Evolutionary conservation across 2,888 invertebrate genomes (phyloP), one percentile per base, ranked within the genome.

Genomic region (Lepidochitona cinerea): DNA sequence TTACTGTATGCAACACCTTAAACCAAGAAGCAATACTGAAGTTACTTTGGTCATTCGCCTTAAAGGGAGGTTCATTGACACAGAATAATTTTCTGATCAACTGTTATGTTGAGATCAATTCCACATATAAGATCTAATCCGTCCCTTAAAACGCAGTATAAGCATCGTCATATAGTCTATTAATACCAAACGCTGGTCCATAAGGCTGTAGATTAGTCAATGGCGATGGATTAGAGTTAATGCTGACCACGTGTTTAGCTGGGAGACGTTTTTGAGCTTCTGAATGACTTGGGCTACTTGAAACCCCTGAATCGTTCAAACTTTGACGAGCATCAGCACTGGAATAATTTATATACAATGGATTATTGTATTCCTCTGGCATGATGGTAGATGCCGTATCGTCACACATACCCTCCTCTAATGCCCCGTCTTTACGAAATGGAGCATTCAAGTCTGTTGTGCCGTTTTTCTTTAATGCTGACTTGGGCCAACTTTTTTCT

Each of bases 81-180:
- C n/a, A n/a, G n/a, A n/a, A n/a, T n/a, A n/a, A n/a, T n/a, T n/a
- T n/a, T n/a, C n/a, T n/a, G n/a, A n/a, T n/a, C n/a, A n/a, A n/a
- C n/a, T n/a, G n/a, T n/a, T n/a, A n/a, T n/a, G n/a, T n/a, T n/a
- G n/a, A n/a, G n/a, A n/a, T n/a, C n/a, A n/a, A n/a, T n/a, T n/a
- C n/a, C n/a, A n/a, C n/a, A n/a, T n/a, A n/a, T n/a, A n/a, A n/a
- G n/a, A n/a, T n/a, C n/a, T n/a, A n/a, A n/a, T n/a, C n/a, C n/a
- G n/a, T n/a, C n/a, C n/a, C n/a, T n/a, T n/a, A 59, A 32, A 59
- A 59, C 12, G 59, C 59, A 29, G 59, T 59, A 59, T 59, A 59
- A 59, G 59, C 59, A 29, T 59, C 59, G 29, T 59, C 59, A 59
- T 59, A 59, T 4, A 59, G 32, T 4, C 59, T 23, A 14, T 59